Base-by-base conservation (phyloP, 35 echinoderm and acorn worm species). In the Lytechinus variegatus region DNA sequence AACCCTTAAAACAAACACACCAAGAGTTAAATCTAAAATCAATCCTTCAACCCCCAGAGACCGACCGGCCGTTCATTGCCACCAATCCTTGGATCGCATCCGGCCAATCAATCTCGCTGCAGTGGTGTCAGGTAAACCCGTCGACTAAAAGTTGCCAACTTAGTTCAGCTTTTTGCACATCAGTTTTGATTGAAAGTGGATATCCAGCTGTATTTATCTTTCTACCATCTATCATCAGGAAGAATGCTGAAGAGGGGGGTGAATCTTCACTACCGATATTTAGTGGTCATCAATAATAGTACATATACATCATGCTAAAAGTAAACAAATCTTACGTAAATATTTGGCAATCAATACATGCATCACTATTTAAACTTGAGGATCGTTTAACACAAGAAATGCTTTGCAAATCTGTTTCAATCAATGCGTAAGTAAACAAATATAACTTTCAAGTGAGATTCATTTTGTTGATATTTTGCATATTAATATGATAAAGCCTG, bases 191-290 rank as follows among this genome's bases (percentile, higher is more conserved):
- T 79, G 66, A 79, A 79, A 79, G 66, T 79, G 14, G 66, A 79
- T 79, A 79, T 79, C 66, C 66, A 79, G 66, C 66, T 79, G 66
- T 79, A 79, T 79, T 79, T 79, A 79, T 79, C 21, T 79, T 79
- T 79, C 19, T 24, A 6, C 21, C 66, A 79, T 79, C 66, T 24
- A 79, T 79, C n/a, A 79, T 24, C 12, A 79, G 19, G 66, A 24
- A 6, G 66, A n/a, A 79, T 79, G 66, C 66, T 79, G 66, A 44
- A 2, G 33, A 44, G 33, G 33, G 33, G 33, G 21, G 6, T 79
- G 66, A 79, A 71, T 71, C 6, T 1, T 71, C 14, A 79, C 19
- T 79, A 79, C 7, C 14, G n/a, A 79, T 79, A 24, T 79, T 24
- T 79, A 4, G 7, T 79, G 66, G n/a, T 79, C 3, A 71, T 71